phyloP scores from a whole-genome alignment of 2,888 invertebrate species.

The Cryptops parisi region DNA sequence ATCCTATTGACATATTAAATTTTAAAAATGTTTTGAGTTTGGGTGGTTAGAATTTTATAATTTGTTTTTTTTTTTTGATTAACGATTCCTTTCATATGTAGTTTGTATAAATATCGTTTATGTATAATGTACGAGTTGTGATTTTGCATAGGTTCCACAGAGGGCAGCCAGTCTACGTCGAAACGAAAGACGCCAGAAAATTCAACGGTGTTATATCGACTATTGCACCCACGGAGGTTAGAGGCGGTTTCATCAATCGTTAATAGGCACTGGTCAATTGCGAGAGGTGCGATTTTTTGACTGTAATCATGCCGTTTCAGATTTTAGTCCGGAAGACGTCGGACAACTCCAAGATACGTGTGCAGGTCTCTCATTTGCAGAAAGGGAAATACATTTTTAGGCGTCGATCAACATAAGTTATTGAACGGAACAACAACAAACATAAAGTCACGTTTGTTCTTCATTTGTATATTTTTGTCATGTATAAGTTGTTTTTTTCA shows the following conservation, averaged over 20 bases:
- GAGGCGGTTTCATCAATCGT: too few species aligned
- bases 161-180: constrained; percentile 82
- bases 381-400: not conserved
- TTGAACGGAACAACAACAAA: too few species aligned
- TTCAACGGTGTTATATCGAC: constrained; percentile 82
- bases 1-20: too few species aligned
- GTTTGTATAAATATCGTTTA: constrained; percentile 1
- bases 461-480: too few species aligned
- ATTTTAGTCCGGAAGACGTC: not conserved
- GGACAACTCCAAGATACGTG: not conserved
- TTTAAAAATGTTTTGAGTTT: too few species aligned
- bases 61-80: constrained; percentile 12
- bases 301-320: too few species aligned
- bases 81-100: constrained; percentile 8
- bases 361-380: not conserved
- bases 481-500: too few species aligned
- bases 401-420: not conserved
- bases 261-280: too few species aligned
- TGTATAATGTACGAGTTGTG: constrained; percentile 18
- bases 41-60: constrained; percentile 14
- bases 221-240: constrained; percentile 81
- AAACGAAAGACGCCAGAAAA: constrained; percentile 68
- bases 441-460: too few species aligned
- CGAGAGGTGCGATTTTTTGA: too few species aligned
- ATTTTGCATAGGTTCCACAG: constrained; percentile 54